Evolutionary conservation across 1,140 invertebrate genomes (phyloP).

Genomic region (Sipha flava): DNA sequence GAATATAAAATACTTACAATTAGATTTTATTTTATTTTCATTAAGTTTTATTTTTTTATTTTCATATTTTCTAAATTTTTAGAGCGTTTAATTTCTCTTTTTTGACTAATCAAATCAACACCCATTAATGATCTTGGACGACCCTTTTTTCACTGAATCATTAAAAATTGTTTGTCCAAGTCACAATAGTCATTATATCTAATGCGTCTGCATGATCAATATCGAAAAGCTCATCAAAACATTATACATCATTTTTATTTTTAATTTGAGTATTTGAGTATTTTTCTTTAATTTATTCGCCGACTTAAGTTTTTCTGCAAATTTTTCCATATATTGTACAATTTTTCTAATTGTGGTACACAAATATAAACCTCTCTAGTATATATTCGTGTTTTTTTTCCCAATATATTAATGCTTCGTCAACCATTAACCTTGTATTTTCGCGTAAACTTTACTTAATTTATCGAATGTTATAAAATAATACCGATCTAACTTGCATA

Average conservation of each 20-base stretch:
- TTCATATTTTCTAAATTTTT: conserved; percentile 7
- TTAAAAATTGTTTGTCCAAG: background rate
- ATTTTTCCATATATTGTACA: background rate
- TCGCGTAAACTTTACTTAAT: conserved; percentile 27
- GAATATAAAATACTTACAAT: background rate
- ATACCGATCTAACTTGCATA: too few species aligned
- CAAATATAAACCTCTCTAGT: background rate
- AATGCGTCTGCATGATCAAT: background rate
- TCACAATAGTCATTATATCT: background rate
- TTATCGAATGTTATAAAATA: conserved; percentile 33
- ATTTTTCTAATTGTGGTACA: background rate
- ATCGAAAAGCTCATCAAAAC: background rate
- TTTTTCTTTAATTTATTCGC: too few species aligned
- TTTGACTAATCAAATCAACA: background rate
- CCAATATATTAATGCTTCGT: background rate
- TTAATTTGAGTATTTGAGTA: background rate
- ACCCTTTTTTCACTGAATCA: background rate
- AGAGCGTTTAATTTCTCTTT: conserved; percentile 1
- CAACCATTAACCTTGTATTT: background rate
- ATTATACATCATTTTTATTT: background rate
- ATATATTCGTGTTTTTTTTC: background rate
- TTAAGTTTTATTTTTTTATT: background rate
- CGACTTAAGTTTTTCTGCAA: background rate
- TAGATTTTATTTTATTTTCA: background rate
- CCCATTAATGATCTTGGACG: background rate